These are phyloP conservation scores for Melanotus villosus DNA, from an alignment of 2,888 invertebrate species.

Conservation along the genomic window DNA sequence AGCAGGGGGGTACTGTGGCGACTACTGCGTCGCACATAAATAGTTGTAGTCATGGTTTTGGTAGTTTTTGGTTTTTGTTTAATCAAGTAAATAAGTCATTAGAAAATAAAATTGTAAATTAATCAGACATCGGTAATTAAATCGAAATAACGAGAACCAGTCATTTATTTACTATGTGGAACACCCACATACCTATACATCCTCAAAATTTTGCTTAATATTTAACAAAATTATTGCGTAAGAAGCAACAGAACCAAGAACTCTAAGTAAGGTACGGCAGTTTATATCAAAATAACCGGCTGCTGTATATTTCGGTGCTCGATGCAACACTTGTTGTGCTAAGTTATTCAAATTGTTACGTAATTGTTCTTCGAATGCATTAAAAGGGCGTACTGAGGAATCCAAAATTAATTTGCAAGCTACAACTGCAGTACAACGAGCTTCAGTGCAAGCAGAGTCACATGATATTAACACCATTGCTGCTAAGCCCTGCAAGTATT, in stretches of 20 bases:
- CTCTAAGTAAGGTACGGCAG: background rate
- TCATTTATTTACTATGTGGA: no score
- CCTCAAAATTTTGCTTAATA: no score
- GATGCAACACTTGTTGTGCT: background rate
- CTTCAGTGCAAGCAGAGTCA: constrained; percentile 1
- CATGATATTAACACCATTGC: background rate
- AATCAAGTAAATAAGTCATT: no score
- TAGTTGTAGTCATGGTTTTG: no score
- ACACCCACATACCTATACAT: no score
- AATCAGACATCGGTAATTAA: no score
- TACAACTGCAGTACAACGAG: background rate
- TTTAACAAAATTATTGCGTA: background rate
- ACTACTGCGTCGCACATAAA: no score
- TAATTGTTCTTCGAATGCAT: background rate
- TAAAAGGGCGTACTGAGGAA: background rate
- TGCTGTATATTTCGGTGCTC: background rate
- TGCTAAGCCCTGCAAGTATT: background rate
- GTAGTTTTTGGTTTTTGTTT: no score
- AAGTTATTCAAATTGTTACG: background rate
- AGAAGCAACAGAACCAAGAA: background rate
- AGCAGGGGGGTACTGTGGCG: no score
- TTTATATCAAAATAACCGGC: background rate
- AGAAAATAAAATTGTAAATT: no score
- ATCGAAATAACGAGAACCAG: no score
- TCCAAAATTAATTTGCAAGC: background rate